Evolutionary conservation across 2,888 invertebrate species (phyloP).

Genomic region (Drepana falcataria): DNA sequence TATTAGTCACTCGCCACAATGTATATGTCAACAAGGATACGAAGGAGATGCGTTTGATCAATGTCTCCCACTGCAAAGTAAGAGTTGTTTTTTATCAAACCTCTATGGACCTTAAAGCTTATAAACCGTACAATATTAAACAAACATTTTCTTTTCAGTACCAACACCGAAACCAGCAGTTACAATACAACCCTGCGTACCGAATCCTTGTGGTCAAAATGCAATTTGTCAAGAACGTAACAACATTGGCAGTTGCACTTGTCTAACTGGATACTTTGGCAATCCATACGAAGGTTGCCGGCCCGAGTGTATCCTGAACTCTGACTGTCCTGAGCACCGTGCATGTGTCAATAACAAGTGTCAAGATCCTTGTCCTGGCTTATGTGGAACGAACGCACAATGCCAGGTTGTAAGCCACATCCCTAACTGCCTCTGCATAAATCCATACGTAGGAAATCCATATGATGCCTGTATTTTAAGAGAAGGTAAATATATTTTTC

Average conservation of each 20-base stretch:
- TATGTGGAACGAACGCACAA: constrained; percentile 86
- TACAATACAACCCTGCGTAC: constrained; percentile 70
- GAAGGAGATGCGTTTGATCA: constrained; percentile 89
- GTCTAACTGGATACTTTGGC: constrained; percentile 83
- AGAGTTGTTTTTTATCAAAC: background rate
- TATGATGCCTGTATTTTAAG: constrained; percentile 62
- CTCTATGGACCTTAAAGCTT: too few relatives aligned
- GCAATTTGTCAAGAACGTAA: constrained; percentile 83
- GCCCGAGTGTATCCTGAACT: constrained; percentile 85
- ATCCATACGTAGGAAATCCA: constrained; percentile 85
- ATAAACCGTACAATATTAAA: too few relatives aligned
- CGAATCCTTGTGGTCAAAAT: constrained; percentile 83
- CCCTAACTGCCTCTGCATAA: constrained; percentile 84
- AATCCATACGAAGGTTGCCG: constrained; percentile 84
- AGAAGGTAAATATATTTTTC: constrained; percentile 42
- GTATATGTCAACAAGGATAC: constrained; percentile 84
- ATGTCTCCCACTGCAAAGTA: constrained; percentile 73
- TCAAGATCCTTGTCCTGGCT: constrained; percentile 85
- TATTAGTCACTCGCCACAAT: constrained; percentile 91
- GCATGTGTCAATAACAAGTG: constrained; percentile 84
- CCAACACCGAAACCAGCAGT: constrained; percentile 35
- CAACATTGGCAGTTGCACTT: constrained; percentile 83
- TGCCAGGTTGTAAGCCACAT: constrained; percentile 87
- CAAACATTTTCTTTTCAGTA: constrained; percentile 17
- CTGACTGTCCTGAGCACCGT: constrained; percentile 81